Evolutionary conservation across 2,888 invertebrate genomes (phyloP).

Genomic region (Drosophila diplacantha): DNA sequence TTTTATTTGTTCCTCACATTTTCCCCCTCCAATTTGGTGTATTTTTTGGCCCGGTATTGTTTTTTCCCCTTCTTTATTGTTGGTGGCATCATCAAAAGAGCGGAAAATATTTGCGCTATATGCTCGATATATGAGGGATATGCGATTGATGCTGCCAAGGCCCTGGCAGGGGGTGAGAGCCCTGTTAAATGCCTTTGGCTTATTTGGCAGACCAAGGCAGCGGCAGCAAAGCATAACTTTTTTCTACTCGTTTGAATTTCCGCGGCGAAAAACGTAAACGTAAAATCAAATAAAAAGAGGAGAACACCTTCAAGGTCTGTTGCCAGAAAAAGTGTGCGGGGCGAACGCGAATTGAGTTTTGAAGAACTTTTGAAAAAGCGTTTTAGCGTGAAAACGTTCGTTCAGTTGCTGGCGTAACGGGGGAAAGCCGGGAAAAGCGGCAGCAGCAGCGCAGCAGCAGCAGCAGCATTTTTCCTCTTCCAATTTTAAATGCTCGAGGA

Average conservation of each 20-base stretch:
- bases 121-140: slow-evolving; percentile 22
- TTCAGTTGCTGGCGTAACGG: slow-evolving; percentile 43
- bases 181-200: slow-evolving; percentile 55
- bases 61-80: not conserved
- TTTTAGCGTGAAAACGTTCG: slow-evolving; percentile 63
- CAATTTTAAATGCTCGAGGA: slow-evolving; percentile 55
- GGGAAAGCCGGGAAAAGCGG: not conserved
- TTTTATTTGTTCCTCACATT: not conserved
- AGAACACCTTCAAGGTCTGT: slow-evolving; percentile 41
- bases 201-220: slow-evolving; percentile 40
- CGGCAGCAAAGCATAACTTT: slow-evolving; percentile 45
- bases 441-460: not conserved
- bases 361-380: slow-evolving; percentile 63
- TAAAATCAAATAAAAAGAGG: slow-evolving; percentile 21
- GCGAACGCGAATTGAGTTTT: slow-evolving; percentile 47
- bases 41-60: not conserved
- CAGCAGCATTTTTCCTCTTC: slow-evolving; percentile 24
- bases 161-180: not conserved
- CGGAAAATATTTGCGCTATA: slow-evolving; percentile 29
- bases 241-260: slow-evolving; percentile 49
- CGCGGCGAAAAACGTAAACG: slow-evolving; percentile 16
- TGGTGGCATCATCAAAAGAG: slow-evolving; percentile 42
- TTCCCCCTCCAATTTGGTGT: not conserved
- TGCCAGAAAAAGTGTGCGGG: slow-evolving; percentile 17
- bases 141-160: slow-evolving; percentile 14